Base-by-base conservation (phyloP, 2,113 vertebrate genomes). In the Macroglossus sobrinus region DNA sequence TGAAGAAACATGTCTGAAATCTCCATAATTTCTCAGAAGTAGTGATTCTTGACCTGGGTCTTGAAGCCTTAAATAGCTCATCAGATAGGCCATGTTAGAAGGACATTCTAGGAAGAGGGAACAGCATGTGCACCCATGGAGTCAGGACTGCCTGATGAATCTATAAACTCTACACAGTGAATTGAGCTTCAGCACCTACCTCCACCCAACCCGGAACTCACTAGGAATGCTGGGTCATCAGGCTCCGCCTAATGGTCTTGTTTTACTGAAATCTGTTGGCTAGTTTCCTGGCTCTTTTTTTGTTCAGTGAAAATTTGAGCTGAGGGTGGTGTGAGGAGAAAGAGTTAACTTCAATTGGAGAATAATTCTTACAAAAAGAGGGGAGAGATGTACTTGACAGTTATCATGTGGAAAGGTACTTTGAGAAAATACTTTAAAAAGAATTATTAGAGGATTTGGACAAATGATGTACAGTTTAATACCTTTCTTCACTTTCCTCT, bases 401-500 rank as follows among this genome's bases (percentile, higher is more conserved):
- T 64, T 90, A 35, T 30, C 35, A 66, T 24, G 15, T 43, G 14
- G 81, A 84, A 89, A 76, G 47, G 55, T 40, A 93, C n/a, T 89
- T 53, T 43, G 79, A 78, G 59, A 12, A 74, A 66, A 63, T 89
- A 59, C 33, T 85, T 74, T 84, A 26, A 69, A 88, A 45, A n/a
- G 43, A 55, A 59, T 50, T 38, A 45, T 71, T 33, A 66, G 68
- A 74, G 26, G 45, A 61, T 57, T 38, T 57, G 57, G 59, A 10
- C 69, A 63, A 64, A 43, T 11, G 30, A 57, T 68, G 28, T 22
- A 22, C 4, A 50, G 4, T 35, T 6, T 35, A 61, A 89, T 64
- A 40, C 22, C 26, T 10, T 8, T 78, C 47, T 47, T 89, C 30
- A 69, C 8, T 89, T 28, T 92, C 43, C 24, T 84, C 16, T 66